Evolutionary conservation across 2,797 vertebrate species (phyloP).

Genomic region (Aphelocoma californica): DNA sequence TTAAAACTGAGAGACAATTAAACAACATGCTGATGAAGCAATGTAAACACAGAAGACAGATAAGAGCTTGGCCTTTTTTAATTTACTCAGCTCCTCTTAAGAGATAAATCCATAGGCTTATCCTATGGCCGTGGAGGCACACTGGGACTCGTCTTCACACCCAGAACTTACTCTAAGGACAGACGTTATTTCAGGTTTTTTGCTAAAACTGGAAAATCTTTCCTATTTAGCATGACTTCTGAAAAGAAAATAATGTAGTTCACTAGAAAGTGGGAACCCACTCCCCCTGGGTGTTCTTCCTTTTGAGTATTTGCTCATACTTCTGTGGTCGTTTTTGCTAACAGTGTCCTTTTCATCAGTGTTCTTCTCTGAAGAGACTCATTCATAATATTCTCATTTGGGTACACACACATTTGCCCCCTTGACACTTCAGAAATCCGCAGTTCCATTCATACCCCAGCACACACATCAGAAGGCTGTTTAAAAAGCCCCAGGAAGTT

Average conservation of each 20-base stretch:
- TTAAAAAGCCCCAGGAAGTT: slow-evolving; percentile 70
- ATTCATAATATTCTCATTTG: slow-evolving; percentile 64
- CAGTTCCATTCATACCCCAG: slow-evolving; percentile 24
- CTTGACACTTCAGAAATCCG: slow-evolving; percentile 17
- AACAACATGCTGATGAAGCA: not conserved
- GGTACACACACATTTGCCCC: slow-evolving; percentile 7
- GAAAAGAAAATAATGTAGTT: slow-evolving; percentile 43
- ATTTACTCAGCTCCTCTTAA: not conserved
- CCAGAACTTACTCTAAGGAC: not conserved
- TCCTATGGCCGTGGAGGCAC: not conserved
- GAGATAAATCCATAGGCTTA: not conserved
- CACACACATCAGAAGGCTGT: slow-evolving; percentile 35
- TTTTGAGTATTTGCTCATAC: slow-evolving; percentile 15
- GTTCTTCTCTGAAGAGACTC: slow-evolving; percentile 64
- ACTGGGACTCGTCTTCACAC: not conserved
- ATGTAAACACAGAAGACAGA: not conserved
- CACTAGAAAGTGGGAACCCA: slow-evolving; percentile 32
- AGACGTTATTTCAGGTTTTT: not conserved
- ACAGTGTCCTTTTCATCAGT: slow-evolving; percentile 53
- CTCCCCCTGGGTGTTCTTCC: slow-evolving; percentile 57
- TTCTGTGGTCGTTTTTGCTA: slow-evolving; percentile 34
- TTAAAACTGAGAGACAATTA: not conserved
- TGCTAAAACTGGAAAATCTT: slow-evolving; percentile 31
- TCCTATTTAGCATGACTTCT: slow-evolving; percentile 16
- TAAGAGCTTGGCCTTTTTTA: not conserved